phyloP scores from a whole-genome alignment of 2,888 invertebrate species.

The Callyntrura sp. region DNA sequence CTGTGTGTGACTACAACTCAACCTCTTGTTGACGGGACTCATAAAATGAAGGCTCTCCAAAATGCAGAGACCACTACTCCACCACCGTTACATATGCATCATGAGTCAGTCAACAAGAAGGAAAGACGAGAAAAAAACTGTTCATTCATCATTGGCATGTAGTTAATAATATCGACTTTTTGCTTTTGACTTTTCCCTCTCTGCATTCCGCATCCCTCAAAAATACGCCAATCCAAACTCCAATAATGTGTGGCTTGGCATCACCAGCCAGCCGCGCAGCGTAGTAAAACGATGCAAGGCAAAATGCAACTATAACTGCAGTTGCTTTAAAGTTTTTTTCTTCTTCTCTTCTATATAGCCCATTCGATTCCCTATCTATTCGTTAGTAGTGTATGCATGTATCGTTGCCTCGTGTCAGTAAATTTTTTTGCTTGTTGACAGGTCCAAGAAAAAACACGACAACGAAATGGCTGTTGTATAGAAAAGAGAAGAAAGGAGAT shows the following conservation, averaged over 20 bases:
- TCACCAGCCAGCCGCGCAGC: too few relatives aligned
- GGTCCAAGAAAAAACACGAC: slow-evolving; percentile 7
- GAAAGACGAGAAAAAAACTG: slow-evolving; percentile 17
- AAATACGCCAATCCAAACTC: background rate
- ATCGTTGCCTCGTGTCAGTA: slow-evolving; percentile 48
- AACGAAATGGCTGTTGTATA: slow-evolving; percentile 24
- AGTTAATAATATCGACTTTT: background rate
- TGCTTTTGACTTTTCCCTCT: background rate
- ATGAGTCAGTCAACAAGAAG: background rate
- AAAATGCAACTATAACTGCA: slow-evolving; percentile 39
- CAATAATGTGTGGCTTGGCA: background rate
- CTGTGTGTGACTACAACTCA: background rate
- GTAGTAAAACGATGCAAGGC: too few relatives aligned
- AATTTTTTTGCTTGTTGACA: slow-evolving; percentile 48
- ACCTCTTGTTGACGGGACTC: slow-evolving; percentile 3
- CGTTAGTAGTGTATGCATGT: background rate
- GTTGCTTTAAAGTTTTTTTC: background rate
- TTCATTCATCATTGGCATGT: slow-evolving; percentile 43
- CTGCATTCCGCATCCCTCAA: slow-evolving; percentile 4
- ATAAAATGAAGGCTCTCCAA: slow-evolving; percentile 22
- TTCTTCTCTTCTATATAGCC: too few relatives aligned
- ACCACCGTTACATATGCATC: too few relatives aligned
- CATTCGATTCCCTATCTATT: too few relatives aligned
- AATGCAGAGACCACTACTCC: too few relatives aligned
- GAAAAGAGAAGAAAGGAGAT: slow-evolving; percentile 1